Base-by-base conservation (phyloP, 2,888 invertebrate genomes). In the Cryptocephalus primarius region DNA sequence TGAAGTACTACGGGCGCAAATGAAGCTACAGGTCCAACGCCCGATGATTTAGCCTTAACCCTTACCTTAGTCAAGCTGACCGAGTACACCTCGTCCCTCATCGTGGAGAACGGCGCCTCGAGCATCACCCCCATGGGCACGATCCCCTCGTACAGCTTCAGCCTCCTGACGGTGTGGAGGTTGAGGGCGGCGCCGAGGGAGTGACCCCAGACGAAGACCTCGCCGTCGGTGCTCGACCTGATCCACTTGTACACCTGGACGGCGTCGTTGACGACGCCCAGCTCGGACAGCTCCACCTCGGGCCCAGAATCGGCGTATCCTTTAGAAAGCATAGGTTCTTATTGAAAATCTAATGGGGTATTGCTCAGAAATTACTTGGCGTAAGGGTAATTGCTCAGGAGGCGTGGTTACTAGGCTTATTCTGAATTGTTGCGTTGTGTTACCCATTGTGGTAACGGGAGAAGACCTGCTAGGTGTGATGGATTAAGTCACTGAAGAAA, bases 151-250 rank as follows among this genome's bases (percentile, higher is more conserved):
- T 56, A 40, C 44, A 55, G 50, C 40, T 51, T 55, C 22, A 67
- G 42, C 8, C 46, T 52, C 36, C 53, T 56, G 6, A 60, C 47
- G 0, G 62, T 58, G 40, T 62, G 62, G 8, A 62, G 59, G 9
- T 58, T 58, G 39, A 69, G 48, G 14, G 65, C 65, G 8, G 63
- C 54, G 1, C 68, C 68, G 33, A 69, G 47, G 1, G 68, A 69
- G 48, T 68, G 68, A 0, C 66, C 68, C 68, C 68, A 69, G 34
- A 68, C 49, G 50, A 60, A 68, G 44, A 69, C 61, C 8, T 58
- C 55, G 2, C 58, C 57, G 8, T 49, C 48, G 2, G 62, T 60
- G 8, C 61, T 58, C 3, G 45, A 42, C 13, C 48, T 47, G 3
- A 68, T 45, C 66, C 65, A 65, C 46, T 62, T 53, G 50, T 63